Percentiles rank a stretch among this genome's conserved stretches.
Evolutionary conservation across 2,113 vertebrate genomes (phyloP).

Genomic region (Porphyrio hochstetteri): DNA sequence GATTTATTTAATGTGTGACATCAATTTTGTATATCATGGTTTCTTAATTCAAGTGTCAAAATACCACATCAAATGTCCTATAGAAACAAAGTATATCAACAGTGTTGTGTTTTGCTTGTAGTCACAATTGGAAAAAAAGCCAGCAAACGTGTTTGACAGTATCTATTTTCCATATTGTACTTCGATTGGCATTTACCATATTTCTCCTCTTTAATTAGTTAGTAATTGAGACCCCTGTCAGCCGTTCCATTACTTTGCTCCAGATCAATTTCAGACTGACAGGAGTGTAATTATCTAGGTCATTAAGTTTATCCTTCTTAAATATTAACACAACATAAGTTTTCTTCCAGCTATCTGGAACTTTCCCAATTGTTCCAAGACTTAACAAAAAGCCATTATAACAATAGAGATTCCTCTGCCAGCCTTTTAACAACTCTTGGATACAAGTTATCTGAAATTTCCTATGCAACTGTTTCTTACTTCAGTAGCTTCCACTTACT

Average conservation of each 20-base stretch:
- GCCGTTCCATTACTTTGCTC: conserved; percentile 49
- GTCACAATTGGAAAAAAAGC: neutral
- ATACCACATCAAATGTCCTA: conserved; percentile 17
- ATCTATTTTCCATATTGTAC: conserved; percentile 30
- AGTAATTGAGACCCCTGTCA: conserved; percentile 65
- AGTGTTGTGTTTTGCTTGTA: conserved; percentile 22
- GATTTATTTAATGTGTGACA: neutral
- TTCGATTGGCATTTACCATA: conserved; percentile 56
- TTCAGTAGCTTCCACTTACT: neutral
- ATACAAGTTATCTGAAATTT: neutral
- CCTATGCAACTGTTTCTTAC: neutral
- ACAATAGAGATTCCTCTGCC: neutral
- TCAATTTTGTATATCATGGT: conserved; percentile 26
- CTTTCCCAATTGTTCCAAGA: conserved; percentile 44
- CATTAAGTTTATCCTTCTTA: conserved; percentile 70
- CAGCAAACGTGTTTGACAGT: conserved; percentile 5
- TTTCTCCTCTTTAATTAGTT: conserved; percentile 67
- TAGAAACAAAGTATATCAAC: neutral
- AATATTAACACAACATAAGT: conserved; percentile 60
- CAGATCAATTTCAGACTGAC: conserved; percentile 64
- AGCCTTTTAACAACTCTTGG: neutral
- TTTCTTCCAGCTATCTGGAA: conserved; percentile 48
- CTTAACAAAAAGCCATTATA: neutral
- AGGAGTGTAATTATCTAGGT: conserved; percentile 65
- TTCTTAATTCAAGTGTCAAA: conserved; percentile 37